These are phyloP conservation scores for Colistium nudipinnis DNA, from an alignment of 2,113 vertebrate genomes.

Conservation along the genomic window DNA sequence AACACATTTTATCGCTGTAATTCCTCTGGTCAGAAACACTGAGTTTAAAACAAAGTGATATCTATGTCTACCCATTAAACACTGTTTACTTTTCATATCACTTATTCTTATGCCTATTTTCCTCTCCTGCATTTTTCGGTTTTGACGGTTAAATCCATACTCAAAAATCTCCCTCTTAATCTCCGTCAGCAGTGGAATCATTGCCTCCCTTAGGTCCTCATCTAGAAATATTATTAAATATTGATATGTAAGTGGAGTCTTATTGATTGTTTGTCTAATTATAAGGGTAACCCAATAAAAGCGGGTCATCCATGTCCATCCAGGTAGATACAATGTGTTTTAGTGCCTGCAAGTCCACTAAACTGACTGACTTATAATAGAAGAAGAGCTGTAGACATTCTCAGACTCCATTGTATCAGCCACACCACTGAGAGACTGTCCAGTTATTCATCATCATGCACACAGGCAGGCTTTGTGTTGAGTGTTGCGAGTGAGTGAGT, in stretches of 20 bases:
- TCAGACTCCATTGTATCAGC: conserved; percentile 37
- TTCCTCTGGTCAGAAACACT: no score
- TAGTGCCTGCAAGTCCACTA: neutral
- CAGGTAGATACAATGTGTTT: neutral
- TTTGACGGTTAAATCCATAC: no score
- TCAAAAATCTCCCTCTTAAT: no score
- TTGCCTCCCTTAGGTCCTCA: no score
- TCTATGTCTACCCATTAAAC: no score
- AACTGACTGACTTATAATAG: neutral
- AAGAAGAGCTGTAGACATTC: conserved; percentile 21
- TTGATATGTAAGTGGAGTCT: neutral
- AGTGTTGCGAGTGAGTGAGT: conserved; percentile 9
- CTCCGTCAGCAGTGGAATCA: no score
- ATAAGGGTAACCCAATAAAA: neutral
- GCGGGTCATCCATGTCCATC: neutral
- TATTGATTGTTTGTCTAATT: no score
- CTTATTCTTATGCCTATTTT: neutral
- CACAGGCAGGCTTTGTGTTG: conserved; percentile 63
- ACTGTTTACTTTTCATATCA: neutral
- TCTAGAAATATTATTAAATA: neutral
- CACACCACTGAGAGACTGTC: conserved; percentile 26
- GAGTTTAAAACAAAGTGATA: no score
- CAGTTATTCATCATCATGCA: conserved; percentile 38
- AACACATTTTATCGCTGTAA: no score
- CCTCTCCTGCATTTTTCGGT: no score